Evolutionary conservation across 2,888 invertebrate genomes (phyloP), one percentile per base, ranked within the genome.

Genomic region (Gandaritis pyraliata): DNA sequence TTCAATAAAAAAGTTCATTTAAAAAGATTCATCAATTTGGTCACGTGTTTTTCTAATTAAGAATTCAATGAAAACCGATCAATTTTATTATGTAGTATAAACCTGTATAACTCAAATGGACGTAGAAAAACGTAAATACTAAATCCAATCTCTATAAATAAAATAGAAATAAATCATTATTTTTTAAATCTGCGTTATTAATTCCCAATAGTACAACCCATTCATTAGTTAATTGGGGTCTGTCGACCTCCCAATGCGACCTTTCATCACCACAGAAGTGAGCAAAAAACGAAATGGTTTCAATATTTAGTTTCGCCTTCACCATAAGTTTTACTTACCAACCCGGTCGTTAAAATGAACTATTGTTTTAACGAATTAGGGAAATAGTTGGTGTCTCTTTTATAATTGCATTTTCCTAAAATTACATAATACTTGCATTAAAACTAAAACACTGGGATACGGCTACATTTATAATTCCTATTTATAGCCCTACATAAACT

Each of bases 161-260:
- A 6, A 52, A 10, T n/a, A 4, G 54, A 50, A 47, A 13, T 54
- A 50, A 43, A 64, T 53, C 59, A 66, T 62, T 62, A 33, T 50
- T 52, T 62, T 47, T 38, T 54, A 49, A 61, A 47, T 61, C 16
- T 30, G 30, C 58, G 49, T 67, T 62, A 63, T 64, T 68, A 64
- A 53, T 64, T 64, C 61, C 63, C 56, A 65, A 66, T 66, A 68
- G 57, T 59, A 57, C 61, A 71, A 68, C 66, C 76, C 72, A 77
- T 77, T 75, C 72, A 71, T 71, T 72, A 71, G 72, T 77, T 85
- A 82, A 87, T 84, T 78, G 81, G 78, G 73, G 73, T 72, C 61
- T 72, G 74, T 70, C 70, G 72, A 73, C 81, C 85, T 83, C 85
- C 85, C 82, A 78, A 66, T 66, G 73, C 69, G 81, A 72, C 72